phyloP scores from a whole-genome alignment of 2,888 invertebrate genomes.

The Ophion ventricosus region DNA sequence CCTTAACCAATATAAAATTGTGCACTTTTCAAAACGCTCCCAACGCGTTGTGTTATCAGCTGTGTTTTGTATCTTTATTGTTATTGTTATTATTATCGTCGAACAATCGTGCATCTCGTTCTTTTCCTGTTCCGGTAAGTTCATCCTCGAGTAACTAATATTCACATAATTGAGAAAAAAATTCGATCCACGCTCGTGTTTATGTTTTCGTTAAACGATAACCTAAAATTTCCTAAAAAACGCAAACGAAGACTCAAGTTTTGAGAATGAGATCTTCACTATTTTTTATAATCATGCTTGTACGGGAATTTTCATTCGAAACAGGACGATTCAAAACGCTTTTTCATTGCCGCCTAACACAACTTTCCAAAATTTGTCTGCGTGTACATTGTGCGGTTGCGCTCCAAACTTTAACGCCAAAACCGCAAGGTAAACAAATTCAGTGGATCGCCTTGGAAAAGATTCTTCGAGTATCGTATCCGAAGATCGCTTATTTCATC shows the following conservation, averaged over 20 bases:
- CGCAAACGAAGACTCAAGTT: not conserved
- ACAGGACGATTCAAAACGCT: too few species aligned
- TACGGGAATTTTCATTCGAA: not conserved
- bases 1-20: not conserved
- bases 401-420: too few species aligned
- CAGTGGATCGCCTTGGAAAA: not conserved
- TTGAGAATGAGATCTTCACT: not conserved
- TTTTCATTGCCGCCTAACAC: too few species aligned
- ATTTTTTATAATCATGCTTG: not conserved
- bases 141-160: slow-evolving; percentile 1
- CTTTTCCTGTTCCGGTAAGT: slow-evolving; percentile 49
- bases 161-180: not conserved
- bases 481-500: not conserved
- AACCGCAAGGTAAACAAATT: not conserved
- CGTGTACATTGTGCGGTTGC: too few species aligned
- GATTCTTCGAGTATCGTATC: not conserved
- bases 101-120: slow-evolving; percentile 13
- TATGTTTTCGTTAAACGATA: slow-evolving; percentile 12
- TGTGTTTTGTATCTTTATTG: slow-evolving; percentile 35
- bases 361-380: too few species aligned
- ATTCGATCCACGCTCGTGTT: not conserved
- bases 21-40: not conserved
- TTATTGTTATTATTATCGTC: slow-evolving; percentile 27
- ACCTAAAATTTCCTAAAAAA: slow-evolving; percentile 34
- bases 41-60: slow-evolving; percentile 32